These are phyloP conservation scores for Athalia rosae DNA, from an alignment of 2,888 invertebrate species.

Conservation along the genomic window DNA sequence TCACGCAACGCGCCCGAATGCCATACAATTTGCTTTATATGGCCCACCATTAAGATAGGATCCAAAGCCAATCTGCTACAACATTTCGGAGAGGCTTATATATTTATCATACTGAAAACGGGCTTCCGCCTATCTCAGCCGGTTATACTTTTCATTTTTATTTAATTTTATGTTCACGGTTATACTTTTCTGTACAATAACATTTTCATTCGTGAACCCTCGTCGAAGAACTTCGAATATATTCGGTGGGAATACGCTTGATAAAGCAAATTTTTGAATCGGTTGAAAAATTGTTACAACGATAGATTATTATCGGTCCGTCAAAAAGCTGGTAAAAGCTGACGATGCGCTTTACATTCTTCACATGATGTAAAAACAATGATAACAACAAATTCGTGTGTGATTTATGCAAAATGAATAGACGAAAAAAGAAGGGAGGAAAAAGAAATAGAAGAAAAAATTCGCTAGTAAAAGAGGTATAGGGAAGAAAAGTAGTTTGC, in stretches of 20 bases:
- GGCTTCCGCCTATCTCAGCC: not conserved
- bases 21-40: slow-evolving; percentile 63
- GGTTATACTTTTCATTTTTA: not conserved
- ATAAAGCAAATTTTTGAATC: no score
- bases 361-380: no score
- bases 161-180: not conserved
- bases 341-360: no score
- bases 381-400: no score
- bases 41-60: slow-evolving; percentile 62
- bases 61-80: slow-evolving; percentile 53
- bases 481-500: slow-evolving; percentile 4
- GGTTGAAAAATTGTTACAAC: no score
- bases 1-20: slow-evolving; percentile 43
- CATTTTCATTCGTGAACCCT: not conserved
- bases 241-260: no score
- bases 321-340: no score
- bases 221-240: no score
- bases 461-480: slow-evolving; percentile 8
- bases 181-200: not conserved
- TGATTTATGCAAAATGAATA: not conserved
- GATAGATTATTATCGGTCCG: no score
- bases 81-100: slow-evolving; percentile 47
- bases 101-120: not conserved
- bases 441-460: slow-evolving; percentile 5
- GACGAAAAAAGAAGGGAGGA: not conserved